Percentiles rank a stretch among this genome's conserved stretches.
These are phyloP conservation scores for Drosophila pruinosa DNA, from an alignment of 1,140 invertebrate genomes.

Conservation along the genomic window DNA sequence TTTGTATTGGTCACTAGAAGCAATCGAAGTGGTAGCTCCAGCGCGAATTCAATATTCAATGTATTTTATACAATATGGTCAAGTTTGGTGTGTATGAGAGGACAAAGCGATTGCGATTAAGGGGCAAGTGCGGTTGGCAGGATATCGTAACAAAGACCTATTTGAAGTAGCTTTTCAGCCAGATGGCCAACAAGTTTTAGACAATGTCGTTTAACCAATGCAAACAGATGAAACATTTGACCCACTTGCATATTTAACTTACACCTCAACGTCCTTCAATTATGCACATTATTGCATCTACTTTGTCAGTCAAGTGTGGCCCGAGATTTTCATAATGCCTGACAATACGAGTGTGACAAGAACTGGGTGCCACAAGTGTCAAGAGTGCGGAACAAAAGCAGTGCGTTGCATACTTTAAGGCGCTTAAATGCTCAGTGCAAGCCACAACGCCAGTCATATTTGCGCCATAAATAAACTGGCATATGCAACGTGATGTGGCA, in stretches of 20 bases:
- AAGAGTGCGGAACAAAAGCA: constrained; percentile 49
- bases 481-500: constrained; percentile 45
- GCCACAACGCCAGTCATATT: constrained; percentile 33
- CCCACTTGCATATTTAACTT: constrained; percentile 43
- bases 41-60: constrained; percentile 20
- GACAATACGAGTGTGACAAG: neutral
- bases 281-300: constrained; percentile 44
- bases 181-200: neutral
- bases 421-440: constrained; percentile 62
- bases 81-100: constrained; percentile 24
- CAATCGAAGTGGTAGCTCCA: neutral
- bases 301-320: constrained; percentile 34
- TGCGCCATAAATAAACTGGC: constrained; percentile 71
- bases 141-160: neutral
- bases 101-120: constrained; percentile 28
- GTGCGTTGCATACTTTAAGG: constrained; percentile 66
- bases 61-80: constrained; percentile 41
- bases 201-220: neutral
- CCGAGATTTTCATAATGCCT: constrained; percentile 38
- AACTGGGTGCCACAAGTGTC: constrained; percentile 55
- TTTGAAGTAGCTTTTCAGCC: neutral
- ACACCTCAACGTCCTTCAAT: constrained; percentile 21
- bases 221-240: constrained; percentile 6
- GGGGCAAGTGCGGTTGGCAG: neutral
- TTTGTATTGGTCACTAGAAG: constrained; percentile 7